Evolutionary conservation across 2,797 vertebrate genomes (phyloP), one percentile per base, ranked within the genome.

Genomic region (Sebastes matsubarae): DNA sequence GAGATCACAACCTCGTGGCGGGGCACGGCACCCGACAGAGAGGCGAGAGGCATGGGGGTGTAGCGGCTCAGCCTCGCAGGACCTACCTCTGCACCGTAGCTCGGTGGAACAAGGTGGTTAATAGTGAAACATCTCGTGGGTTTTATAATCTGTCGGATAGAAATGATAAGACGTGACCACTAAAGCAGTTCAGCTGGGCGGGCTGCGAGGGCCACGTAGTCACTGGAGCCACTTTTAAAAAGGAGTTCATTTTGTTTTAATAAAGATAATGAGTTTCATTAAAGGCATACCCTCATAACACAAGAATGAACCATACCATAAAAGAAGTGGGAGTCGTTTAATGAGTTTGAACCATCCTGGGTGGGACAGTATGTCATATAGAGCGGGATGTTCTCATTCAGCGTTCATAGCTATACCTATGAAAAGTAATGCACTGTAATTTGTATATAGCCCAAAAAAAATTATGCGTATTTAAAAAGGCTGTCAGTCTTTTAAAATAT

Each of bases 1-100:
- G 94, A 90, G 93, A 89, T 90, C 87, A 83, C 92, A 88, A 81
- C 82, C 88, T 84, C n/a, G 20, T 90, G 77, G 89, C 24, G 46
- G 85, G 87, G 82, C 79, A 63, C 30, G 50, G 88, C 87, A 24
- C 86, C 92, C 88, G 14, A 70, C 86, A 63, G 89, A 61, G 83
- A 84, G 81, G 77, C 24, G 46, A 84, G 86, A 92, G 79, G 80
- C 79, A 29, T 18, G 77, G 67, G 81, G 87, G 79, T 77, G 85
- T 63, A 38, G 74, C 86, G 72, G 81, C 78, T 68, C 67, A 8
- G 64, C 80, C 79, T 78, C 65, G 14, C 7, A 74, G 82, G 85
- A 71, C 52, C 77, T 66, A 18, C 72, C 59, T 64, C 73, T 80
- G 83, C 81, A 20, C 64, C 61, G 34, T 77, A 50, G 61, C 72